Evolutionary conservation across 1,140 invertebrate genomes (phyloP), one percentile per base, ranked within the genome.

Genomic region (Hirudo medicinalis): DNA sequence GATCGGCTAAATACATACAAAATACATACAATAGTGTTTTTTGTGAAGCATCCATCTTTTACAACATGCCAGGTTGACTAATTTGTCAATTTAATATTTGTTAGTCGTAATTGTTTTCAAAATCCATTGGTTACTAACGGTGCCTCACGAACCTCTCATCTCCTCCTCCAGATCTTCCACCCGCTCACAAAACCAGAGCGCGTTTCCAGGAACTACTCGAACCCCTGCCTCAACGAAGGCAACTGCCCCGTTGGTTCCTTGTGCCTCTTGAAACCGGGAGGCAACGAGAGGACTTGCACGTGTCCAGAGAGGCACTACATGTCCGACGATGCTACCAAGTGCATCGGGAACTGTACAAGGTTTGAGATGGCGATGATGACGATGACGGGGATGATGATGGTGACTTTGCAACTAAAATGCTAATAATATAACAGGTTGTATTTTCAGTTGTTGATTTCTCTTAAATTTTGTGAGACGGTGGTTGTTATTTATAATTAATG

Each of bases 271-370:
- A 86, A 86, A 19, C 88, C 90, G 0, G 74, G 70, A 36, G 74
- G 71, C 17, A 57, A 19, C 6, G 74, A 69, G 9, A 72, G 76
- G 67, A 84, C 84, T 27, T 93, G 91, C 82, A 86, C 86, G 0
- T 93, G 91, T 78, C 90, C 90, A 19, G 89, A 91, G 78, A 89
- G 90, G 79, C 91, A 88, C 80, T 82, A 88, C 36, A 81, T 91
- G 54, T 84, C 80, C 3, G 78, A 81, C 0, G 89, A 91, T 82
- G 86, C 85, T 0, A 82, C 83, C 67, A 84, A 84, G 2, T 94
- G 91, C 79, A 80, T 84, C 6, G 85, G 87, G 67, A 91, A 92
- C 78, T 92, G 91, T 80, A 88, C 89, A 0, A 86, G 76, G 80
- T 83, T 72, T 75, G 75, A 70, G 13, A 57, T 63, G 25, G 8